Evolutionary conservation across 1,140 invertebrate species (phyloP), one percentile per base, ranked within the genome.

Genomic region (Drosophila kurseongensis): DNA sequence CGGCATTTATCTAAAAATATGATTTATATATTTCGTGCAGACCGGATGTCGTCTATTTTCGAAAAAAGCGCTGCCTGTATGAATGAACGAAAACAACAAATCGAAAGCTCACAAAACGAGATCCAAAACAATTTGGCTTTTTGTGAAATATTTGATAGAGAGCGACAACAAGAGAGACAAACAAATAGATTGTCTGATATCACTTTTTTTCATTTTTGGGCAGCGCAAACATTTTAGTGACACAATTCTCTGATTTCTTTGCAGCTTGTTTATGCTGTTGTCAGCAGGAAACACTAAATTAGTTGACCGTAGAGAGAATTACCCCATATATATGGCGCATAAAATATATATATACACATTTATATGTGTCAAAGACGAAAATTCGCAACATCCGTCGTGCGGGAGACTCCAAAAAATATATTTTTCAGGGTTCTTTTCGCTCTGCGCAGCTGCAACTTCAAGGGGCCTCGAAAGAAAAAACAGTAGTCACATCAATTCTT

Each of bases 11-110:
- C 85, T 90, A 90, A 85, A 90, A 90, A 90, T 90, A 90, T 90
- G 84, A 88, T 88, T 88, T 90, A 85, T 90, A 90, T 81, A 73
- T 83, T 80, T 89, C 77, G 62, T 85, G 71, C 78, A 90, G 81
- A 90, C 85, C 85, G 85, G 85, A 90, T 90, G 88, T 91, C 74
- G 88, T 91, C 88, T 91, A 91, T 91, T 91, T 91, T 91, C 80
- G 83, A 88, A 80, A 55, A 61, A 48, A 78, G 32, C 54, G 41
- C 50, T 56, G 41, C 62, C 52, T 55, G 52, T 60, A 78, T 73
- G 67, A 78, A 78, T 78, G 76, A 78, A 78, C 68, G 59, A 71
- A 76, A 57, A 38, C 45, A 50, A 32, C 38, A 63, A 55, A 61
- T 63, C 72, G 36, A 58, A 73, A 73, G 51, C 36, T 36, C 69